These are phyloP conservation scores for Hipposideros armiger DNA, from an alignment of 2,113 vertebrate genomes.

Conservation along the genomic window DNA sequence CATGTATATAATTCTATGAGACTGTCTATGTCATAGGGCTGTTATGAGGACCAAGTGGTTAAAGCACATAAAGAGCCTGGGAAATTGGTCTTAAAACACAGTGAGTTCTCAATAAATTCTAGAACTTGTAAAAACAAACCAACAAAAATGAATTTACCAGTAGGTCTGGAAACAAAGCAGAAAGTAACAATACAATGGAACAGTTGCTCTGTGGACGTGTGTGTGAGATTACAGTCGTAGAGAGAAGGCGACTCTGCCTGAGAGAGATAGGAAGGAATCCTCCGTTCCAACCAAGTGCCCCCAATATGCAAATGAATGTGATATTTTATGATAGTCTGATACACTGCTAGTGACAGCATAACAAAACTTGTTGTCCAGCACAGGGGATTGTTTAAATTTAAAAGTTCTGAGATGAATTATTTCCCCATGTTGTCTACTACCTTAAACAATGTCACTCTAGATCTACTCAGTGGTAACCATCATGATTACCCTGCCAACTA, in stretches of 20 bases:
- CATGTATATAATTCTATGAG: not conserved
- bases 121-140: not conserved
- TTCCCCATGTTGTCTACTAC: not conserved
- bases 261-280: not conserved
- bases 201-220: not conserved
- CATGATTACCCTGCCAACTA: not conserved
- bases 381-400: not conserved
- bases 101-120: not conserved
- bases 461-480: not conserved
- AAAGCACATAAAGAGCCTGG: not conserved
- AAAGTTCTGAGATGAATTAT: slow-evolving; percentile 13
- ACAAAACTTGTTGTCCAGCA: not conserved
- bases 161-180: not conserved
- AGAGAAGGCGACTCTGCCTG: not conserved
- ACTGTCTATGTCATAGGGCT: not conserved
- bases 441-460: not conserved
- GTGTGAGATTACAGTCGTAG: accelerated
- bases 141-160: not conserved
- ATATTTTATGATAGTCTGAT: not conserved
- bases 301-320: not conserved
- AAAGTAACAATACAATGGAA: not conserved
- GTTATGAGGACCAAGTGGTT: not conserved
- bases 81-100: not conserved
- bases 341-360: not conserved
- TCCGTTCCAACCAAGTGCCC: not conserved